A percentile compares a stretch with the other conserved stretches of the same genome.
phyloP scores from a whole-genome alignment of 2,888 invertebrate species.

The Ophioninae sp. region DNA sequence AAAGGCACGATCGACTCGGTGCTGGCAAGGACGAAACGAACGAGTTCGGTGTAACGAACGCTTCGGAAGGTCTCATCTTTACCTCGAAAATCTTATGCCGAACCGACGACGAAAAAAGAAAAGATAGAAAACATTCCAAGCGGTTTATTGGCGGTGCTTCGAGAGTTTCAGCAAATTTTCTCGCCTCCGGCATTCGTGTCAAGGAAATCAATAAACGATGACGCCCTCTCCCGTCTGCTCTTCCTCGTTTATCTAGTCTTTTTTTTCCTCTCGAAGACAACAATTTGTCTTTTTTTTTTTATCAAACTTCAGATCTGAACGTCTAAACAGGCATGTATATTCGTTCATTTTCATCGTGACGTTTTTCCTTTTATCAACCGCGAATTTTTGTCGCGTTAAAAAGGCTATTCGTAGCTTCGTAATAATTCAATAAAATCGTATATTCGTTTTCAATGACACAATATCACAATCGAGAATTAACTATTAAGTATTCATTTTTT shows the following conservation, averaged over 20 bases:
- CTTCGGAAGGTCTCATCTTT: constrained; percentile 46
- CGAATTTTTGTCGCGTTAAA: no score
- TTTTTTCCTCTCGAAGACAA: background rate
- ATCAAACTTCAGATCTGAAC: background rate
- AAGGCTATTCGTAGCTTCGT: no score
- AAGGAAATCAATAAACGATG: constrained; percentile 25
- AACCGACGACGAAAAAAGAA: background rate
- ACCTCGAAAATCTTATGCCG: constrained; percentile 47
- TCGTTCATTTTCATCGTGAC: no score
- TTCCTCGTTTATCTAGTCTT: constrained; percentile 13
- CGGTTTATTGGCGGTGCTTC: background rate
- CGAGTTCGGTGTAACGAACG: constrained; percentile 45
- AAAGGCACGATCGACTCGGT: background rate
- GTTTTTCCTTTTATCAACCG: no score
- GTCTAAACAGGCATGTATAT: no score
- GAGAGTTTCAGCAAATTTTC: constrained; percentile 27
- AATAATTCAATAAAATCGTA: no score
- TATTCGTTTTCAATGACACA: no score
- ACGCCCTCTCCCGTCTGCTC: background rate
- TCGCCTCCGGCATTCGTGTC: constrained; percentile 33
- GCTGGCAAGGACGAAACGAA: constrained; percentile 37
- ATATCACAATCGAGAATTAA: no score
- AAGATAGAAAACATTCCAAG: background rate
- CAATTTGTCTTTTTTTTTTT: background rate
- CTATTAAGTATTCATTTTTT: no score